Evolutionary conservation across 1,140 invertebrate genomes (phyloP).

Genomic region (Sitobion miscanthi): DNA sequence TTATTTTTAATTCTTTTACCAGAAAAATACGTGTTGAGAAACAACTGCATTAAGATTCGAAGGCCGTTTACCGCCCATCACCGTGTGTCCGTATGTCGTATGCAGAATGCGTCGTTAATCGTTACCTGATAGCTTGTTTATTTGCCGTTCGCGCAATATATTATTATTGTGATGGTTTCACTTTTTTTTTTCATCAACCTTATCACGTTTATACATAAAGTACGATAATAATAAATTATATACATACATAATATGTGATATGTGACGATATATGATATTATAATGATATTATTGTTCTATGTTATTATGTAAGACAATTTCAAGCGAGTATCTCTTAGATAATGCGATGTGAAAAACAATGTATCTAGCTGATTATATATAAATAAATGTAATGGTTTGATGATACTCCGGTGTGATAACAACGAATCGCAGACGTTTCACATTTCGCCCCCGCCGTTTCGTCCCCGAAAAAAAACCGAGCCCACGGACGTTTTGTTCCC

Average conservation of each 20-base stretch:
- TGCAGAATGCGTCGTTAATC: background rate
- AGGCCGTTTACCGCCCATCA: conserved; percentile 49
- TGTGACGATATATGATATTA: background rate
- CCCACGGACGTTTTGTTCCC: no score
- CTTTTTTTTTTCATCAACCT: background rate
- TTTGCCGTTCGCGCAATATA: background rate
- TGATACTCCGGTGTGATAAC: conserved; percentile 12
- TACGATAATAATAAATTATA: background rate
- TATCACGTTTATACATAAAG: conserved; percentile 4
- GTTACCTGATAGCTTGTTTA: conserved; percentile 4
- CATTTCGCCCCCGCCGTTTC: no score
- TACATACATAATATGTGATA: background rate
- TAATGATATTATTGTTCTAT: background rate
- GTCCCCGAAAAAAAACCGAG: no score
- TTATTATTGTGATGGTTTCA: background rate
- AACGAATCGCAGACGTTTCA: background rate
- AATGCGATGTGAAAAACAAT: background rate
- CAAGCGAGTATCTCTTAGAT: background rate
- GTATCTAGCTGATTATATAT: background rate
- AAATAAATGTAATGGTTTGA: background rate
- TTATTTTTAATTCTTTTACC: background rate
- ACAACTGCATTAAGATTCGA: conserved; percentile 33
- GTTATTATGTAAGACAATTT: background rate
- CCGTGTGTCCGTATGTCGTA: background rate
- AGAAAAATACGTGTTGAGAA: conserved; percentile 26